phyloP scores from a whole-genome alignment of 2,888 invertebrate species.

The Megastigmus dorsalis region DNA sequence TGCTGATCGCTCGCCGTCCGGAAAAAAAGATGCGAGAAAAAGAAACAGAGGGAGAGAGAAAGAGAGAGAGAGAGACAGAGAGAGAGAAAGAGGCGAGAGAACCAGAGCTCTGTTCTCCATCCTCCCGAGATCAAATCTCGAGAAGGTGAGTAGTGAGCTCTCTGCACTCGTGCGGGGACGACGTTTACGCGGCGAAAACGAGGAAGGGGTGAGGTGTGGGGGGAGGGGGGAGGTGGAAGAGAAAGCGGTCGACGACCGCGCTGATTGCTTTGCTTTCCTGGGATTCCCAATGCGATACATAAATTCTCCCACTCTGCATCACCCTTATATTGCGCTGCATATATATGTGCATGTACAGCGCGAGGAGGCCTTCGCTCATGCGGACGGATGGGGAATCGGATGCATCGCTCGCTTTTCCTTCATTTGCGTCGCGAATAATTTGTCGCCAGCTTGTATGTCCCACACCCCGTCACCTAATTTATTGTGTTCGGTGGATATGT shows the following conservation, averaged over 20 bases:
- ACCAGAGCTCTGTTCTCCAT: not conserved
- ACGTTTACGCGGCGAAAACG: not conserved
- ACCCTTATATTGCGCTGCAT: no score
- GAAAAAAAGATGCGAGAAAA: no score
- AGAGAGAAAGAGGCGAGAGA: not conserved
- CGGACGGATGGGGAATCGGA: not conserved
- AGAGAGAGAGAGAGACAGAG: not conserved
- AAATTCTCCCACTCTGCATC: not conserved
- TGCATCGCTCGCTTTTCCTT: not conserved
- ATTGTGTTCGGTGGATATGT: no score
- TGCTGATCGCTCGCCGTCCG: no score
- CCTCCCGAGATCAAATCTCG: conserved; percentile 26
- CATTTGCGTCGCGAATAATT: conserved; percentile 5
- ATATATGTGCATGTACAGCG: no score
- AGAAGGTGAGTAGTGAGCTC: not conserved
- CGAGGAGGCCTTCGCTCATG: not conserved
- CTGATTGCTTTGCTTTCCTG: not conserved
- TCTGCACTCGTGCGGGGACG: not conserved
- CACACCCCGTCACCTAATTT: no score
- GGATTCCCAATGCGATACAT: not conserved
- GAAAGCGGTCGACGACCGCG: conserved; percentile 9
- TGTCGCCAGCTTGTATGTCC: no score
- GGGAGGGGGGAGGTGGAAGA: no score
- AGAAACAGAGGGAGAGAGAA: no score
- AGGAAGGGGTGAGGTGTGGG: no score